A percentile compares a stretch with the other conserved stretches of the same genome.
phyloP scores from a whole-genome alignment of 1,140 invertebrate species.

The Zaprionus lachaisei region DNA sequence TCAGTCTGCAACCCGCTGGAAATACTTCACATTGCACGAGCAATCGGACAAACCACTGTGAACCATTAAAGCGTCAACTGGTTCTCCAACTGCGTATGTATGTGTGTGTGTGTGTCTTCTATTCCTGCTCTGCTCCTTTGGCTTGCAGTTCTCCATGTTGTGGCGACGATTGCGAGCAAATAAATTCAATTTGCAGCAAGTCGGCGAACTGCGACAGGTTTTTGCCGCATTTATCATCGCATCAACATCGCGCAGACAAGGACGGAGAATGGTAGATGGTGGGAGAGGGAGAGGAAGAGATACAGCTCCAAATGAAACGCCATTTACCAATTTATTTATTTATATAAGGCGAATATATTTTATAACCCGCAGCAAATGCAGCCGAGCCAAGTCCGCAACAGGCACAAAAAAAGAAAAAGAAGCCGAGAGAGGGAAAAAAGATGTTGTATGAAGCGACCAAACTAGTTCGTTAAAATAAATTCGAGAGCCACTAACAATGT shows the following conservation, averaged over 20 bases:
- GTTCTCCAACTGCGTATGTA: constrained; percentile 45
- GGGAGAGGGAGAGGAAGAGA: neutral
- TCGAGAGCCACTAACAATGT: constrained; percentile 82
- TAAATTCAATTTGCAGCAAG: constrained; percentile 79
- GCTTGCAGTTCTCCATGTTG: neutral
- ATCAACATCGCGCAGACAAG: constrained; percentile 57
- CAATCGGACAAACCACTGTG: constrained; percentile 55
- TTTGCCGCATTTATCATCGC: constrained; percentile 82
- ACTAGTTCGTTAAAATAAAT: constrained; percentile 83
- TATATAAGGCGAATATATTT: constrained; percentile 83
- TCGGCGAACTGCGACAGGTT: constrained; percentile 74
- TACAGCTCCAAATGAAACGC: constrained; percentile 72
- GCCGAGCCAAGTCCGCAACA: constrained; percentile 15
- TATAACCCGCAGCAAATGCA: constrained; percentile 76
- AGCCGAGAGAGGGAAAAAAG: constrained; percentile 50
- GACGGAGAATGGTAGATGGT: neutral
- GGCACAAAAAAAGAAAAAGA: neutral
- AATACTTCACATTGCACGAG: constrained; percentile 59
- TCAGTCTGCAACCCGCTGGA: constrained; percentile 20
- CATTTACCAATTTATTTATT: constrained; percentile 83
- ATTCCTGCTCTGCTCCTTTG: constrained; percentile 37
- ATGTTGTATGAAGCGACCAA: constrained; percentile 83
- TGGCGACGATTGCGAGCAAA: constrained; percentile 70
- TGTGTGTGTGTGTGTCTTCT: constrained; percentile 19
- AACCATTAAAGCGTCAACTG: constrained; percentile 64